Evolutionary conservation across 2,797 vertebrate genomes (phyloP).

Genomic region (Ibycter americanus): DNA sequence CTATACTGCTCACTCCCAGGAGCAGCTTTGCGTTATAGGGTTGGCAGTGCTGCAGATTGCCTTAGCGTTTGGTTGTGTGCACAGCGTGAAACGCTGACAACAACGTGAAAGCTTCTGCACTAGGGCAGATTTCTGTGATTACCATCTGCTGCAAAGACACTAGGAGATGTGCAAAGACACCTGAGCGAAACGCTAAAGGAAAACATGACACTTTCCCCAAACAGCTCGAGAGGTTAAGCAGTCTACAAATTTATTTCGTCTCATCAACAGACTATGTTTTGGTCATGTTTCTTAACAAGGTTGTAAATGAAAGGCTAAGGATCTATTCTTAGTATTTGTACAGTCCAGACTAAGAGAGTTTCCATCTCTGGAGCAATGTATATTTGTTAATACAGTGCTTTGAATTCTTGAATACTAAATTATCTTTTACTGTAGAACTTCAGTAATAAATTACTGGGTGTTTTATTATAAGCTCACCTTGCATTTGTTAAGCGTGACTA

Average conservation of each 20-base stretch:
- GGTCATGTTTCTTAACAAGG: too few species aligned
- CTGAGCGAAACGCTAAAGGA: too few species aligned
- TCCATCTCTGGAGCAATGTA: background rate
- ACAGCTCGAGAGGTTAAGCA: background rate
- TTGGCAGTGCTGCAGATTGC: background rate
- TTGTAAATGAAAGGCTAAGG: background rate
- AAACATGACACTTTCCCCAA: background rate
- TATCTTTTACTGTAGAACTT: background rate
- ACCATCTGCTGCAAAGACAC: background rate
- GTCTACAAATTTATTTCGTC: background rate
- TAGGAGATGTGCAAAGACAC: accelerated
- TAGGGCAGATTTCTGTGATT: background rate
- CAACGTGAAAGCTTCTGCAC: accelerated
- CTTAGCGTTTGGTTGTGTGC: accelerated
- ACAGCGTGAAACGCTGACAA: accelerated
- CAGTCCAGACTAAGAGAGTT: background rate
- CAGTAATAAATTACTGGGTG: background rate
- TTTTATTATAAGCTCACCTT: background rate
- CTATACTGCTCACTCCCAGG: accelerated
- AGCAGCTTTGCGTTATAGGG: accelerated
- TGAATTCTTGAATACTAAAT: background rate
- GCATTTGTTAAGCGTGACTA: background rate
- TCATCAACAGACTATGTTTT: background rate
- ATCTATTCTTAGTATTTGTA: background rate
- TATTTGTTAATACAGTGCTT: background rate